phyloP scores from a whole-genome alignment of 2,888 invertebrate genomes.

The Spisula solida region DNA sequence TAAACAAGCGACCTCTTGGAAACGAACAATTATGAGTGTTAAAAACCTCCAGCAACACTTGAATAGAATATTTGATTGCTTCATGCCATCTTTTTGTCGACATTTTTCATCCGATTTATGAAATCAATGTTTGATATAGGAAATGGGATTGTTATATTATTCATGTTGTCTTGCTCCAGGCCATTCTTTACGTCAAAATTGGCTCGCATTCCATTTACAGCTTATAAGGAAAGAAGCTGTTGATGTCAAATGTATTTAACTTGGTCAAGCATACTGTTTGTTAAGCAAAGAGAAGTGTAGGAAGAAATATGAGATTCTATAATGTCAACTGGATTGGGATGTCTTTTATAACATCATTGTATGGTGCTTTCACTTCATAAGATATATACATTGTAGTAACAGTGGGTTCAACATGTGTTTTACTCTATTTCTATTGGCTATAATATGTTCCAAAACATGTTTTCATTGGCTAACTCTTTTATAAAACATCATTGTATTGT shows the following conservation, averaged over 20 bases:
- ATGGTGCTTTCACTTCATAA: too few species aligned
- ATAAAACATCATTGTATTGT: too few species aligned
- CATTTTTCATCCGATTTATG: constrained; percentile 74
- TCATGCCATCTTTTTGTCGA: constrained; percentile 62
- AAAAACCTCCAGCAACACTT: constrained; percentile 72
- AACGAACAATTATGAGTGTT: constrained; percentile 72
- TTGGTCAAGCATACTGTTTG: constrained; percentile 38
- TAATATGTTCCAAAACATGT: too few species aligned
- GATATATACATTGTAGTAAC: too few species aligned
- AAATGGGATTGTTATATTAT: constrained; percentile 72
- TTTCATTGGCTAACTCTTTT: too few species aligned
- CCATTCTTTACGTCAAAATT: constrained; percentile 50
- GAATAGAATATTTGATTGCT: constrained; percentile 72
- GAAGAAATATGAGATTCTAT: too few species aligned
- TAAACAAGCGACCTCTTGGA: constrained; percentile 71
- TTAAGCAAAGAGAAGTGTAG: neutral
- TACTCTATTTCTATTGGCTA: too few species aligned
- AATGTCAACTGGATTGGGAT: too few species aligned
- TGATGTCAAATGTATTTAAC: constrained; percentile 37
- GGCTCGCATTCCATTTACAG: constrained; percentile 49
- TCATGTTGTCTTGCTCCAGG: constrained; percentile 56
- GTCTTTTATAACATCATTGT: too few species aligned
- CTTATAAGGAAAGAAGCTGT: constrained; percentile 30
- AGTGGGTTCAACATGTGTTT: too few species aligned
- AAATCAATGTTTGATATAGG: constrained; percentile 74